A percentile compares a stretch with the other conserved stretches of the same genome.
Evolutionary conservation across 2,113 vertebrate species (phyloP).

Genomic region (Heterocephalus glaber): DNA sequence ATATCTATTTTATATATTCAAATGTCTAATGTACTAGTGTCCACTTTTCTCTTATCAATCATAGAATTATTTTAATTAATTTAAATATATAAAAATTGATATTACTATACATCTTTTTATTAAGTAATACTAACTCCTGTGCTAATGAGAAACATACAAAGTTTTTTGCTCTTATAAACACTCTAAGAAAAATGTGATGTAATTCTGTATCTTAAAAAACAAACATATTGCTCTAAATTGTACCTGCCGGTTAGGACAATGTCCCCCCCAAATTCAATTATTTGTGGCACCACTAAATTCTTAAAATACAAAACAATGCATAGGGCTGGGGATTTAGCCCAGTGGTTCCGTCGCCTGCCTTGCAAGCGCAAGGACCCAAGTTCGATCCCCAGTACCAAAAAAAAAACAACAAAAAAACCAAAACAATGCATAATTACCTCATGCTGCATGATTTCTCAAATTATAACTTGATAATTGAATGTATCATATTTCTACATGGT

Average conservation of each 20-base stretch:
- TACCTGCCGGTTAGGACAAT: slow-evolving; percentile 16
- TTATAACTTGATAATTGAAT: neutral
- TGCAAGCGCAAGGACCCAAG: too few species aligned
- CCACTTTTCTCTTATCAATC: slow-evolving; percentile 21
- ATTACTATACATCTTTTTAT: slow-evolving; percentile 44
- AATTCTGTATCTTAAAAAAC: slow-evolving; percentile 40
- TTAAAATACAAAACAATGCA: neutral
- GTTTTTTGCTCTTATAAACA: slow-evolving; percentile 27
- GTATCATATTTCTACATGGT: neutral
- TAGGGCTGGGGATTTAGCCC: too few species aligned
- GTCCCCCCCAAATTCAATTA: slow-evolving; percentile 46
- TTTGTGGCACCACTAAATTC: neutral
- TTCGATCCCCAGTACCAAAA: too few species aligned
- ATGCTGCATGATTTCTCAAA: slow-evolving; percentile 41
- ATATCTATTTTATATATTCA: slow-evolving; percentile 35
- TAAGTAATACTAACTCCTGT: neutral
- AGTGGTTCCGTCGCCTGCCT: too few species aligned
- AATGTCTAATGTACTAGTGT: slow-evolving; percentile 13
- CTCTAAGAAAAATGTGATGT: slow-evolving; percentile 38
- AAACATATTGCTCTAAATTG: neutral
- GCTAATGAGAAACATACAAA: neutral
- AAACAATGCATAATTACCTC: neutral
- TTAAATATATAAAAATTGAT: slow-evolving; percentile 42
- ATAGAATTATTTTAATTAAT: neutral
- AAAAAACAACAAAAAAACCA: too few species aligned